phyloP scores from a whole-genome alignment of 2,797 vertebrate genomes.

The Antrozous pallidus region DNA sequence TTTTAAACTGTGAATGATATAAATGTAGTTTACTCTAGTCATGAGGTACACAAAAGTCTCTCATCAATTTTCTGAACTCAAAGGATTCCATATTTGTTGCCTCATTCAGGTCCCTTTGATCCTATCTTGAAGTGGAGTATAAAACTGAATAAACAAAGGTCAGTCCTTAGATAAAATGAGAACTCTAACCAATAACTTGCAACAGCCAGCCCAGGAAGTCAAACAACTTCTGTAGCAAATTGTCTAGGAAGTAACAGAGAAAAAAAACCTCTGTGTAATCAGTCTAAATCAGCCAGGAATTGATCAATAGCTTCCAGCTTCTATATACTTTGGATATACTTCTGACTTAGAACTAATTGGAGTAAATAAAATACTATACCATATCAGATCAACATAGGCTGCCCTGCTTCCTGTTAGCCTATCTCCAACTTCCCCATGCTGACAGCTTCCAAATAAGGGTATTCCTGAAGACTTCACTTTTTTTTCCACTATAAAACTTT shows the following conservation, averaged over 20 bases:
- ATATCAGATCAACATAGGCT: neutral
- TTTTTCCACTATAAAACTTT: neutral
- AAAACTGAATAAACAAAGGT: neutral
- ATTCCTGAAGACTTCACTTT: neutral
- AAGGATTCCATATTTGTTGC: neutral
- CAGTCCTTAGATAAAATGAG: neutral
- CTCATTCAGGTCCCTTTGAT: neutral
- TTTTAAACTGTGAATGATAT: neutral
- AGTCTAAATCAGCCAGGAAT: neutral
- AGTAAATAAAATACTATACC: neutral
- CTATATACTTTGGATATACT: neutral
- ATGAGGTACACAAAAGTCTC: neutral
- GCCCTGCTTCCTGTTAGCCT: neutral
- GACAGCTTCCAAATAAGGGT: neutral
- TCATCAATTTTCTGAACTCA: constrained; percentile 20
- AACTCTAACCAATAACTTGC: neutral
- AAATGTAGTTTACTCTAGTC: neutral
- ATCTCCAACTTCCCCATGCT: neutral
- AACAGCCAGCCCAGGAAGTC: neutral
- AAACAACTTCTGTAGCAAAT: neutral
- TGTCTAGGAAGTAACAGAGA: neutral
- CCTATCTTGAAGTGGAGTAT: neutral
- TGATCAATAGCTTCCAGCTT: neutral
- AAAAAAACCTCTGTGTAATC: neutral
- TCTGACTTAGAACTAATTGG: neutral